Conservation (phyloP, 2,888 invertebrate genomes). For the Hypselothyrea guttata region DNA sequence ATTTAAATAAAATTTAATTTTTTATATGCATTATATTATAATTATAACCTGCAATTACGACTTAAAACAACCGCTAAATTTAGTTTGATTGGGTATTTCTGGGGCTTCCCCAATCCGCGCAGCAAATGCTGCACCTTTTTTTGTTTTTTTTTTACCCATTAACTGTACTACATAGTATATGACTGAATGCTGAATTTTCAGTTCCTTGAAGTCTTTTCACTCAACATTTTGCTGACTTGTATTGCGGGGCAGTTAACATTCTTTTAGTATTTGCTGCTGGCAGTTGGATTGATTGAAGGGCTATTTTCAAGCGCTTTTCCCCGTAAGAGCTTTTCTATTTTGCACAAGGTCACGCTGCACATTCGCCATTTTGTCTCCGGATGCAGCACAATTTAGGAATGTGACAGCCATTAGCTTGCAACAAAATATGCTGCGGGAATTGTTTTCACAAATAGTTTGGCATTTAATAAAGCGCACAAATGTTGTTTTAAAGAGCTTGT, state of each 20-base stretch:
- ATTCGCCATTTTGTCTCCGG: conserved; percentile 32
- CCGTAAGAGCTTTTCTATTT: conserved; percentile 11
- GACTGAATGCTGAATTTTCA: not conserved
- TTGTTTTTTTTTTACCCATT: no score
- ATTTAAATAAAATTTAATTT: no score
- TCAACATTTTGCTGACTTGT: conserved; percentile 18
- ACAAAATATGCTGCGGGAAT: conserved; percentile 23
- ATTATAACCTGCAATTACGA: no score
- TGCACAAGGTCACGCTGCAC: conserved; percentile 45
- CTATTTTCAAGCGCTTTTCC: conserved; percentile 45
- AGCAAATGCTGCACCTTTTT: no score
- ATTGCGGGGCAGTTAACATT: conserved; percentile 21
- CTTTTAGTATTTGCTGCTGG: conserved; percentile 45
- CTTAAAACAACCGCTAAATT: no score
- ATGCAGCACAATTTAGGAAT: conserved; percentile 38
- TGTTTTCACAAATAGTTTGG: conserved; percentile 11
- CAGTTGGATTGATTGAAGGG: conserved; percentile 32
- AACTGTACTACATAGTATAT: no score
- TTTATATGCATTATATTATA: no score
- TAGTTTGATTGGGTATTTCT: no score
- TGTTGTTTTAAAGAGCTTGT: conserved; percentile 1
- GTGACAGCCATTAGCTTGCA: conserved; percentile 49
- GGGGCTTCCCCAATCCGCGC: no score
- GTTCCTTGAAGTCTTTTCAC: not conserved
- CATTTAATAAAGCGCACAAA: conserved; percentile 15